phyloP scores from a whole-genome alignment of 2,888 invertebrate genomes.

The Lingula anatina region DNA sequence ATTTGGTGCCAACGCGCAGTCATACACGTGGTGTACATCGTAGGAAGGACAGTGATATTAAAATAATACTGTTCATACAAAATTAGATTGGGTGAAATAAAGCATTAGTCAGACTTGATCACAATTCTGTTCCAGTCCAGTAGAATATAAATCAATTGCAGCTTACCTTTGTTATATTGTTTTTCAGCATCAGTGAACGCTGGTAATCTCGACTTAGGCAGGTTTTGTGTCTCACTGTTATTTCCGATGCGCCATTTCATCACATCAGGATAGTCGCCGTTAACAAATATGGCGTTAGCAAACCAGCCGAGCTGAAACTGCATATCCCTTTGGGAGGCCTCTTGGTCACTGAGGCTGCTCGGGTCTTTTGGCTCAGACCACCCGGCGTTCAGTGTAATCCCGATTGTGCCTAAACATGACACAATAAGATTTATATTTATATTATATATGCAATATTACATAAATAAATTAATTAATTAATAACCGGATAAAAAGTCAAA shows the following conservation, averaged over 20 bases:
- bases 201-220: conserved; percentile 13
- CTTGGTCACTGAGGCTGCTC: conserved; percentile 1
- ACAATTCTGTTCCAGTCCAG: too few relatives aligned
- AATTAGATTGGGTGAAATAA: too few relatives aligned
- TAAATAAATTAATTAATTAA: too few relatives aligned
- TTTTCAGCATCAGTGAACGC: conserved; percentile 24
- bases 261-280: conserved; percentile 52
- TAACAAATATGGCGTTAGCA: conserved; percentile 17
- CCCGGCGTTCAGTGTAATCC: conserved; percentile 2
- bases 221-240: conserved; percentile 10
- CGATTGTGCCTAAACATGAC: conserved; percentile 1
- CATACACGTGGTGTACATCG: too few relatives aligned
- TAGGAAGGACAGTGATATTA: too few relatives aligned
- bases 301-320: conserved; percentile 16
- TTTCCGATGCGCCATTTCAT: conserved; percentile 5
- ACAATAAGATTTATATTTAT: too few relatives aligned
- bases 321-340: conserved; percentile 3
- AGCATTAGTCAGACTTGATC: too few relatives aligned
- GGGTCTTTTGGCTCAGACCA: conserved; percentile 5
- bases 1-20: too few relatives aligned
- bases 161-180: conserved; percentile 11
- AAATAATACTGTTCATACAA: too few relatives aligned
- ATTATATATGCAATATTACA: neutral
- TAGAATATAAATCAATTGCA: too few relatives aligned
- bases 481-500: too few relatives aligned